Evolutionary conservation across 2,888 invertebrate species (phyloP).

Genomic region (Adineta ricciae): DNA sequence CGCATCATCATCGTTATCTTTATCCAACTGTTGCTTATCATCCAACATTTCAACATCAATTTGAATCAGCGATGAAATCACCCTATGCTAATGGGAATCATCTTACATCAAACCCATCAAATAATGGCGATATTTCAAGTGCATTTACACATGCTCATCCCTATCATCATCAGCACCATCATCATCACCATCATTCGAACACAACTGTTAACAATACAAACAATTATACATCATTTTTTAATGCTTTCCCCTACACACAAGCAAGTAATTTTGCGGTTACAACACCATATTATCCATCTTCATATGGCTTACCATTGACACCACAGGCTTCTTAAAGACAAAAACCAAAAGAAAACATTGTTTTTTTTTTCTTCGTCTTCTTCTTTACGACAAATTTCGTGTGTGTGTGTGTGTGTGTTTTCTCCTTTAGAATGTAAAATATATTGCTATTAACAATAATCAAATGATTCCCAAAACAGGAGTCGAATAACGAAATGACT

Average conservation of each 20-base stretch:
- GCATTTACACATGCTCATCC: neutral
- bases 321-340: neutral
- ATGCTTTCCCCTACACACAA: neutral
- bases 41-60: conserved; percentile 2
- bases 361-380: too few species aligned
- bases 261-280: conserved; percentile 1
- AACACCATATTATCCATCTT: neutral
- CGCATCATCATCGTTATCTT: neutral
- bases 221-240: neutral
- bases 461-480: neutral
- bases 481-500: neutral
- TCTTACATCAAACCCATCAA: neutral
- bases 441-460: neutral
- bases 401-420: neutral
- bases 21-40: conserved; percentile 2
- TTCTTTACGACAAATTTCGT: neutral
- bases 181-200: neutral
- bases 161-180: neutral
- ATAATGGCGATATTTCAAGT: neutral
- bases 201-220: neutral
- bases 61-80: neutral
- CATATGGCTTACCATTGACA: conserved; percentile 4
- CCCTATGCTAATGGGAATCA: neutral
- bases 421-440: conserved; percentile 7
- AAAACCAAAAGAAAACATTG: neutral